Base-by-base conservation (phyloP, 1,140 invertebrate species). In the Bombus superbus region DNA sequence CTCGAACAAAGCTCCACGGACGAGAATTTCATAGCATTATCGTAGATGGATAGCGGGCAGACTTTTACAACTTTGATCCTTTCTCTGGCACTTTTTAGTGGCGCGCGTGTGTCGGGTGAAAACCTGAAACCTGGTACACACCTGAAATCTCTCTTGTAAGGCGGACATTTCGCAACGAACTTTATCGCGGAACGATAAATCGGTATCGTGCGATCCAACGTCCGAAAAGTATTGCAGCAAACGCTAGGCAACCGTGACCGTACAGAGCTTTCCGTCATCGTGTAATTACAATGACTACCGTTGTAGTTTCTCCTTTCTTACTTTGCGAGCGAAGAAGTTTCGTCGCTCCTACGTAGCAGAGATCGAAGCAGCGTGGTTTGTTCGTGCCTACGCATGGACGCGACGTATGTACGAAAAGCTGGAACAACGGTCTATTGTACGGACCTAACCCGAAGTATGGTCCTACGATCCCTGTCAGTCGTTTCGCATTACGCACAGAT, bases 31-130 rank as follows among this genome's bases (percentile, higher is more conserved):
- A 25, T 62, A 35, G 2, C 3, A 10, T n/a, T 18, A n/a, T 42
- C 6, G 57, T 40, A 62, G 44, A 83, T 71, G 80, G 40, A 80
- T 83, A 25, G 79, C 81, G 77, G 71, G 28, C 40, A 81, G 86
- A 77, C 53, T 68, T 78, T 74, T 38, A 59, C 62, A 38, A 47
- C 44, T 59, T 40, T 69, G 71, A 38, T 86, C 72, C 79, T 86
- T 86, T 86, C 84, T 71, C 79, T 71, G 47, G 62, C 84, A 9
- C 38, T 82, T 80, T 76, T 35, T 59, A 59, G 13, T 2, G 57
- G 38, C 15, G 68, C 42, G 38, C 3, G 4, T 8, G 62, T 40
- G 42, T 40, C 68, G 1, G 66, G 59, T 81, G 83, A 74, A 85
- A 81, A 57, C 13, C 66, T n/a, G n/a, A n/a, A n/a, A n/a, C n/a